Conservation (phyloP, 2,888 invertebrate species). For the Cephus spinipes region DNA sequence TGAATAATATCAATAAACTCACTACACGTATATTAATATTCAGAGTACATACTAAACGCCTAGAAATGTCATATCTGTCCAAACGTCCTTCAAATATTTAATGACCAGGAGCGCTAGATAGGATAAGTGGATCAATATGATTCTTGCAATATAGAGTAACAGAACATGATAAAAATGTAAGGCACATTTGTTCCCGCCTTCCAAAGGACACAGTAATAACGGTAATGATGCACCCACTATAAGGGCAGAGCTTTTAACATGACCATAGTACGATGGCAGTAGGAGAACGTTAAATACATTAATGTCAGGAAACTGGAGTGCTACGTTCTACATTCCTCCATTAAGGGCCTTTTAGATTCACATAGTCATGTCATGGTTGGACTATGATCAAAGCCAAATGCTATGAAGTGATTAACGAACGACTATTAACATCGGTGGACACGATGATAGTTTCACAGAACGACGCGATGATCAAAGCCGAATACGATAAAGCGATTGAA, state of each 20-base stretch:
- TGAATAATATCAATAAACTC: neutral
- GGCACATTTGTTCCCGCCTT: neutral
- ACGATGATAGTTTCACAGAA: neutral
- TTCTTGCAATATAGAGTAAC: neutral
- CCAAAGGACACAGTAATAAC: neutral
- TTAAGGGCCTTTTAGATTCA: neutral
- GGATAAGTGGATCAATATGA: neutral
- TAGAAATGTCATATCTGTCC: neutral
- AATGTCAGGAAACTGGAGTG: neutral
- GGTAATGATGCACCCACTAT: neutral
- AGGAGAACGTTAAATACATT: neutral
- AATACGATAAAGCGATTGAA: neutral
- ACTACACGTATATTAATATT: neutral
- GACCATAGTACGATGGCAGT: neutral
- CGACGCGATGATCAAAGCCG: neutral
- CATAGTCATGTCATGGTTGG: neutral
- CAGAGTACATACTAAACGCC: neutral
- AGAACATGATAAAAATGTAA: neutral
- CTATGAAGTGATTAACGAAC: neutral
- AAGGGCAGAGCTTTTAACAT: neutral
- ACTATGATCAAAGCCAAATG: neutral
- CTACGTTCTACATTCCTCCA: neutral
- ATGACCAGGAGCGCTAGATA: neutral
- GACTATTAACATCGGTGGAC: neutral
- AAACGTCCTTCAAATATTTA: neutral